Evolutionary conservation across 2,797 vertebrate species (phyloP), one percentile per base, ranked within the genome.

Genomic region (Scleropages formosus): DNA sequence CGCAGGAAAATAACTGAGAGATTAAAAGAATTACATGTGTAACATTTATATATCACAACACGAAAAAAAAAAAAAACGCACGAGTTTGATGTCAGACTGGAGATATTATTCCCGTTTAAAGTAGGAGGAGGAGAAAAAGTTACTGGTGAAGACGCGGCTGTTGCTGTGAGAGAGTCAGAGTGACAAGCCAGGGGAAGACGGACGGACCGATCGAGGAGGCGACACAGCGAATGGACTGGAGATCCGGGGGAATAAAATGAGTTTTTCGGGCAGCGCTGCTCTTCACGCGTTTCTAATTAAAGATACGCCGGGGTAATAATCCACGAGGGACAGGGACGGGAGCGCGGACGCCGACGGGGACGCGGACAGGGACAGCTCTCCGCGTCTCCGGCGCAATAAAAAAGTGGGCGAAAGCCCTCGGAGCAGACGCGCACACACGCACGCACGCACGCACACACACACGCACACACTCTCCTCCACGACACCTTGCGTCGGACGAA

Each of bases 341-440:
- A n/a, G n/a, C n/a, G n/a, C n/a, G n/a, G n/a, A n/a, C n/a, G n/a
- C n/a, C n/a, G n/a, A n/a, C n/a, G n/a, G 31, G 31, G 31, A 39
- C 31, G 31, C 31, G 31, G 31, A 39, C 31, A 6, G 31, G 31
- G 31, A 31, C 31, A 31, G 39, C 31, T 87, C 85, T 83, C 89
- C 89, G 88, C 89, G 88, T 89, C 88, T 88, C 86, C 87, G 75
- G 80, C 77, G 78, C 80, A 78, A 89, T 86, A 91, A 90, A 90
- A 89, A 39, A 80, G 85, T 83, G 78, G 74, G 78, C 58, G 75
- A 75, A 39, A 77, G 77, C 78, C 78, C 80, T 81, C 78, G 80
- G 78, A 82, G 75, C 78, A 73, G 81, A 81, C 75, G 78, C 80
- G 84, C n/a, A n/a, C n/a, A n/a, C n/a, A n/a, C n/a, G n/a, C n/a